Base-by-base conservation (phyloP, 1,140 invertebrate genomes). In the Drosophila trapezifrons region DNA sequence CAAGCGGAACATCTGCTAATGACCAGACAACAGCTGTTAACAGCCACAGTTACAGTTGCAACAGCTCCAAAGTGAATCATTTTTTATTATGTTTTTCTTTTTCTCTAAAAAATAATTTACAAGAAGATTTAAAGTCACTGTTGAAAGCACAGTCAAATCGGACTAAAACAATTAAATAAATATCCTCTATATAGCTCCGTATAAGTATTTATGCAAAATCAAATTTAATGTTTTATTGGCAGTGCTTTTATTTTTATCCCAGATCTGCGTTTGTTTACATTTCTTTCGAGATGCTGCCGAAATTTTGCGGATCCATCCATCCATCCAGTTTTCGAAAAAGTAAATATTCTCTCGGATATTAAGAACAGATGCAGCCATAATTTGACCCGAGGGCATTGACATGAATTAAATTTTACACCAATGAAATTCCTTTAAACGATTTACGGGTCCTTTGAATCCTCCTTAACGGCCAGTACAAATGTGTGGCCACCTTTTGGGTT, bases 1-100 rank as follows among this genome's bases (percentile, higher is more conserved):
- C 29, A 18, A 58, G 43, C 20, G 37, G 69, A 69, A 71, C 67
- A 71, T 71, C 67, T 71, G 67, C 67, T 71, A 69, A 66, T 70
- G 46, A 47, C 60, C 66, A 71, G 9, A 64, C 58, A 64, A 58
- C 54, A 69, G 80, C 66, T 70, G 63, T 29, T 46, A 59, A 2
- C 43, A 40, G 42, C n/a, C 27, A 15, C 37, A 29, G 22, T 57
- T 43, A 43, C 2, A 22, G 32, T n/a, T 27, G 54, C 52, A 62
- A n/a, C 29, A 54, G 29, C 20, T 37, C 8, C 22, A 20, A 38
- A 38, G 13, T 15, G 0, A 8, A 32, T 38, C 10, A n/a, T 38
- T 38, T n/a, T n/a, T n/a, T n/a, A n/a, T n/a, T n/a, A n/a, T n/a
- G n/a, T n/a, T n/a, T n/a, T n/a, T n/a, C n/a, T n/a, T n/a, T n/a